phyloP scores from a whole-genome alignment of 2,113 vertebrate species.

The Gulo gulo region DNA sequence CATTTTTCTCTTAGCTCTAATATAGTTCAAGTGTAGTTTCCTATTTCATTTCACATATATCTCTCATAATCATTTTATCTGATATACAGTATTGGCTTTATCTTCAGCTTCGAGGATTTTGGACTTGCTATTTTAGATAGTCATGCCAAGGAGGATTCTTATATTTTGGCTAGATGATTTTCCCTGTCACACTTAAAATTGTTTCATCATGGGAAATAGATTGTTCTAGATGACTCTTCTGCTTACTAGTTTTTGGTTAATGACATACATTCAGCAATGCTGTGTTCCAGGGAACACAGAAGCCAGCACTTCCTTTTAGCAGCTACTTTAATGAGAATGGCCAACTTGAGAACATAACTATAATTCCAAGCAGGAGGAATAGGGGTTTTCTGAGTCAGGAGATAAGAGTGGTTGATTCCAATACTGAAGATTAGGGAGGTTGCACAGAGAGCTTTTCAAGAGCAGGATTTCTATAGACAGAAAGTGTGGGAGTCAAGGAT shows the following conservation, averaged over 20 bases:
- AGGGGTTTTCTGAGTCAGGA: not conserved
- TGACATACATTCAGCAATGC: not conserved
- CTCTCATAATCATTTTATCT: not conserved
- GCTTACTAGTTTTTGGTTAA: not conserved
- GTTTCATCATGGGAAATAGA: not conserved
- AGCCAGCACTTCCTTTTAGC: not conserved
- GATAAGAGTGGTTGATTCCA: not conserved
- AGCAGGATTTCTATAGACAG: not conserved
- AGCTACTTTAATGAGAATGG: not conserved
- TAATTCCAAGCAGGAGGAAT: not conserved
- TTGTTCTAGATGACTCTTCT: not conserved
- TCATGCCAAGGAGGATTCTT: not conserved
- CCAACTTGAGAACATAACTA: not conserved
- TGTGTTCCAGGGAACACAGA: not conserved
- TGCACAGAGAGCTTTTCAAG: not conserved
- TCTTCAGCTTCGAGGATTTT: not conserved
- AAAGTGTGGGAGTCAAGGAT: not conserved
- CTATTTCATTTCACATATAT: not conserved
- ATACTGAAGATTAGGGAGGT: not conserved
- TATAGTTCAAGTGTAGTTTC: not conserved
- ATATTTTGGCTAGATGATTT: not conserved
- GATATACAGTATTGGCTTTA: not conserved
- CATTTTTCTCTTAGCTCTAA: not conserved
- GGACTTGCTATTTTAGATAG: not conserved
- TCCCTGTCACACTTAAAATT: not conserved